Percentiles rank a stretch among this genome's conserved stretches.
These are phyloP conservation scores for Thaumatotibia leucotreta DNA, from an alignment of 1,140 invertebrate genomes.

Conservation along the genomic window DNA sequence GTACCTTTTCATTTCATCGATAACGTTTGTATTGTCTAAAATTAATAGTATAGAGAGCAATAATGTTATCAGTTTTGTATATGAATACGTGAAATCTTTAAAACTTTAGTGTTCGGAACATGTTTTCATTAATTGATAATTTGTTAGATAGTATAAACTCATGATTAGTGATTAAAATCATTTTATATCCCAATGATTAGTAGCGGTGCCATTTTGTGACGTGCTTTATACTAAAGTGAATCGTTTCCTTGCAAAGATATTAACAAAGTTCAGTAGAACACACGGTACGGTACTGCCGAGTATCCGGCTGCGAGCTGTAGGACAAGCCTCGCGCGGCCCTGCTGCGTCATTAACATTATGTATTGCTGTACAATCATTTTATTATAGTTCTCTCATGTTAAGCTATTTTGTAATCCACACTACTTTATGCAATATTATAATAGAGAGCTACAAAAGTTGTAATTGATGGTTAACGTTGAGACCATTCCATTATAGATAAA, in stretches of 20 bases:
- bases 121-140: constrained; percentile 40
- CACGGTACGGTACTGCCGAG: not conserved
- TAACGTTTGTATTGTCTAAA: constrained; percentile 32
- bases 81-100: constrained; percentile 28
- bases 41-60: constrained; percentile 48
- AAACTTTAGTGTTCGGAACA: constrained; percentile 35
- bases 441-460: constrained; percentile 34
- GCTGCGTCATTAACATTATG: constrained; percentile 8
- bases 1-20: constrained; percentile 21
- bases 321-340: not conserved
- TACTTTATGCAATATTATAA: constrained; percentile 29
- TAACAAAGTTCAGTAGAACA: not conserved
- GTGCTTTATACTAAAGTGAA: constrained; percentile 24
- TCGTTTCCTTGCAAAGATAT: not conserved
- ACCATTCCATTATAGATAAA: constrained; percentile 72
- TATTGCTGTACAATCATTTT: constrained; percentile 16
- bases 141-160: constrained; percentile 38
- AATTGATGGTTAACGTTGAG: constrained; percentile 61
- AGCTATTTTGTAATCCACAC: constrained; percentile 27
- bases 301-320: not conserved
- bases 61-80: constrained; percentile 34
- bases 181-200: constrained; percentile 37
- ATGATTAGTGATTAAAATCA: constrained; percentile 44
- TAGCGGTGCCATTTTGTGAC: constrained; percentile 47
- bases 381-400: constrained; percentile 19